Percentiles rank a stretch among this genome's conserved stretches.
phyloP scores from a whole-genome alignment of 2,113 vertebrate species.

The Pteropus alecto region DNA sequence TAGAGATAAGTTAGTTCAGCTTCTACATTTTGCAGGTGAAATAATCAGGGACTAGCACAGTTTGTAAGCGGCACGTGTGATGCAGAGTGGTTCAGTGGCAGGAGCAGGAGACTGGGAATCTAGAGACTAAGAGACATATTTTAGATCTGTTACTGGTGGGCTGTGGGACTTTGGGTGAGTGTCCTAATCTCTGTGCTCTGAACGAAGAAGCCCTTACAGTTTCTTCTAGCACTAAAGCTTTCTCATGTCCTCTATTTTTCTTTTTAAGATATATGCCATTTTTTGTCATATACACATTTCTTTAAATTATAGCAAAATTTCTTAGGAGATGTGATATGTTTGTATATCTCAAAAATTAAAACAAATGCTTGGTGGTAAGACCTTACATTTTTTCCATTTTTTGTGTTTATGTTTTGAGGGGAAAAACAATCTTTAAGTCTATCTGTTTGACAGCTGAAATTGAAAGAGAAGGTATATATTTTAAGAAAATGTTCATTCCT shows the following conservation, averaged over 20 bases:
- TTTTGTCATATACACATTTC: slow-evolving; percentile 21
- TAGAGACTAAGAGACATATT: neutral
- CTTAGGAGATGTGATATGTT: slow-evolving; percentile 1
- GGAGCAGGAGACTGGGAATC: neutral
- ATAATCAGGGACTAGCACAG: neutral
- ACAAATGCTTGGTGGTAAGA: neutral
- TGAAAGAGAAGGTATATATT: slow-evolving; percentile 13
- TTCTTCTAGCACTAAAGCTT: neutral
- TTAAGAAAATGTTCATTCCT: slow-evolving; percentile 40
- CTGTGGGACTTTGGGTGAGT: neutral
- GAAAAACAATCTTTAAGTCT: neutral
- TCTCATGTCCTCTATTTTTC: neutral
- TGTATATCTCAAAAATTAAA: slow-evolving; percentile 40
- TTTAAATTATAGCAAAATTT: slow-evolving; percentile 55
- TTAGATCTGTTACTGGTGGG: neutral
- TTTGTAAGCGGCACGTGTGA: neutral
- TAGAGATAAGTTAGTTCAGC: neutral
- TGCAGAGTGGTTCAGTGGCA: neutral
- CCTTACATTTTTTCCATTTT: neutral
- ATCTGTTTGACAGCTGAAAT: slow-evolving; percentile 17
- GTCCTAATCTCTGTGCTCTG: neutral
- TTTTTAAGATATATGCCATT: slow-evolving; percentile 35
- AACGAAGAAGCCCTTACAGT: neutral
- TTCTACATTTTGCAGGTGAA: neutral
- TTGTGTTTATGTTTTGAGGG: slow-evolving; percentile 43